Conservation (phyloP, 2,797 vertebrate species). For the Enteromius anoplus region DNA sequence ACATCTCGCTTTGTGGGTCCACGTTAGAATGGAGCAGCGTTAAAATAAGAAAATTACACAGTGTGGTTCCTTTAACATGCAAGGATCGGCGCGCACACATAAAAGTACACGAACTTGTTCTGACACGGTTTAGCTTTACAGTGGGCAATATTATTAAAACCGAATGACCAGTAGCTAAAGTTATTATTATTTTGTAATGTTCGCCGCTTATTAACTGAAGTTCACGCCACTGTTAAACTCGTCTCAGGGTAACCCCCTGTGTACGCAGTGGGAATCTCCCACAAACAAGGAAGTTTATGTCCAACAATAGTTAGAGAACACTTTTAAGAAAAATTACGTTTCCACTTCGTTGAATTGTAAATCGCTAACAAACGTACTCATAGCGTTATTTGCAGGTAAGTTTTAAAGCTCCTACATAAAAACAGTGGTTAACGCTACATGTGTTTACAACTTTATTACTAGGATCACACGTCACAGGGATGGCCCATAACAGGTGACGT, state of each 20-base stretch:
- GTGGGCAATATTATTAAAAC: not conserved
- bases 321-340: not conserved
- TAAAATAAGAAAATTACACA: not conserved
- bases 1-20: not conserved
- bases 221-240: not conserved
- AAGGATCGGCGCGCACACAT: not conserved
- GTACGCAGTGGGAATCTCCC: slow-evolving; percentile 59
- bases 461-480: slow-evolving; percentile 18
- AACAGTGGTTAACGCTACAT: not conserved
- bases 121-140: not conserved
- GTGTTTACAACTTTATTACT: not conserved
- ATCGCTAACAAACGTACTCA: not conserved
- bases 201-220: not conserved
- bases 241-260: slow-evolving; percentile 60
- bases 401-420: not conserved
- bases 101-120: not conserved
- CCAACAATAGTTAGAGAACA: slow-evolving; percentile 31
- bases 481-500: not conserved
- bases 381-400: not conserved
- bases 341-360: not conserved
- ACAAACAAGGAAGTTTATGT: slow-evolving; percentile 60
- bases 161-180: not conserved
- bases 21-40: not conserved
- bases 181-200: not conserved
- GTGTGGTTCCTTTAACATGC: not conserved